Evolutionary conservation across 2,888 invertebrate species (phyloP).

Genomic region (Elmis aenea): DNA sequence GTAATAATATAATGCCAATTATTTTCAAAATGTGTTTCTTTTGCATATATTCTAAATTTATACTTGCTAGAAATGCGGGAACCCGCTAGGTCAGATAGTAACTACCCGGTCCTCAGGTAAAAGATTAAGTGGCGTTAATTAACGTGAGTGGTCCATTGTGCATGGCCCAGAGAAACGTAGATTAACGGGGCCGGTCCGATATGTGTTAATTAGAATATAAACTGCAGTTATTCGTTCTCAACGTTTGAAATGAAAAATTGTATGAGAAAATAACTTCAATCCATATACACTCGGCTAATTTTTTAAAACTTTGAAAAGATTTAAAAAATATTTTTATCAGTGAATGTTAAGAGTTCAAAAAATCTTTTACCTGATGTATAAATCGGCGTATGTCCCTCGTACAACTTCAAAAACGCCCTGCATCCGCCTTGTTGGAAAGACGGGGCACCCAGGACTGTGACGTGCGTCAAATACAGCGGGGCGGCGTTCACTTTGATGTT

Average conservation of each 20-base stretch:
- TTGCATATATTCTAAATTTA: too few relatives aligned
- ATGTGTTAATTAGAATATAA: constrained; percentile 1
- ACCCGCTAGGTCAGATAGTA: too few relatives aligned
- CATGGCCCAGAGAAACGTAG: too few relatives aligned
- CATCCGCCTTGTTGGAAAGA: constrained; percentile 61
- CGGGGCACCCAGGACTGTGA: constrained; percentile 81
- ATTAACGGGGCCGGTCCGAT: too few relatives aligned
- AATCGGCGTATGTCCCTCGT: constrained; percentile 85
- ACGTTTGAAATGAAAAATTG: neutral
- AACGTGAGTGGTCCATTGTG: too few relatives aligned
- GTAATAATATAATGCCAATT: too few relatives aligned
- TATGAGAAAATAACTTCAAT: neutral
- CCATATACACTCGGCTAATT: neutral
- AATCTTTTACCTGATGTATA: constrained; percentile 84
- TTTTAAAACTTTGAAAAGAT: neutral
- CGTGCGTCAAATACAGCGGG: constrained; percentile 79
- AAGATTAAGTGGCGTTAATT: too few relatives aligned
- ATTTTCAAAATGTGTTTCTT: too few relatives aligned
- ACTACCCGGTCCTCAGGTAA: too few relatives aligned
- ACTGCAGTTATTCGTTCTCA: neutral
- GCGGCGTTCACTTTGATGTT: constrained; percentile 84
- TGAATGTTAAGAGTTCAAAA: too few relatives aligned
- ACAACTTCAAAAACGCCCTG: constrained; percentile 76
- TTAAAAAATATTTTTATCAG: too few relatives aligned
- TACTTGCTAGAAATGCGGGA: too few relatives aligned